A percentile compares a stretch with the other conserved stretches of the same genome.
Conservation (phyloP, 2,113 vertebrate genomes). For the Cololabis saira region DNA sequence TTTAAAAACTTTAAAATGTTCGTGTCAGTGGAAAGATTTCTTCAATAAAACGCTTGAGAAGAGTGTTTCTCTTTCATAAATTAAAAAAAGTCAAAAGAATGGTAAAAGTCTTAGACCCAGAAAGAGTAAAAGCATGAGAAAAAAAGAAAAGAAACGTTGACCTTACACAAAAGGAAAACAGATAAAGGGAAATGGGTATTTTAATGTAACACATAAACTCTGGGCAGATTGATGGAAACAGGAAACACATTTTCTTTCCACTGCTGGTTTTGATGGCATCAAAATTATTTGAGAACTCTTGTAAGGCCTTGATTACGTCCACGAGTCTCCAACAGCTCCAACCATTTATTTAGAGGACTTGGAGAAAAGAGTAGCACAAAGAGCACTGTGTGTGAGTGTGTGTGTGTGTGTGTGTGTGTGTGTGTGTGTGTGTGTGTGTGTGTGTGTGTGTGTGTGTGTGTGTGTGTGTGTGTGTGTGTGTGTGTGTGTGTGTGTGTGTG, state of each 20-base stretch:
- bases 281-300: neutral
- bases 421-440: too few relatives aligned
- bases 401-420: neutral
- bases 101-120: too few relatives aligned
- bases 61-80: too few relatives aligned
- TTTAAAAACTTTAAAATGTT: too few relatives aligned
- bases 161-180: neutral
- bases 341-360: conserved; percentile 14
- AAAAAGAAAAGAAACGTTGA: too few relatives aligned
- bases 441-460: neutral
- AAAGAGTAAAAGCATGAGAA: too few relatives aligned
- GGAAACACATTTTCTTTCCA: neutral
- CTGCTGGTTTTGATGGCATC: neutral
- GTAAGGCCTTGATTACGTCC: conserved; percentile 6
- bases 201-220: too few relatives aligned
- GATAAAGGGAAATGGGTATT: too few relatives aligned
- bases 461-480: conserved; percentile 15
- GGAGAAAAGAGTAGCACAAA: conserved; percentile 21
- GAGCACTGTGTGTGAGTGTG: neutral
- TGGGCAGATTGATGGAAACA: too few relatives aligned
- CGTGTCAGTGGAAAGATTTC: too few relatives aligned
- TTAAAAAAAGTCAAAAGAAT: too few relatives aligned
- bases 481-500: conserved; percentile 19
- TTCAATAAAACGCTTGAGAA: too few relatives aligned
- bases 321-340: conserved; percentile 5